phyloP scores from a whole-genome alignment of 92 coral and sea anemone genomes.

The Zoanthus solanderi region DNA sequence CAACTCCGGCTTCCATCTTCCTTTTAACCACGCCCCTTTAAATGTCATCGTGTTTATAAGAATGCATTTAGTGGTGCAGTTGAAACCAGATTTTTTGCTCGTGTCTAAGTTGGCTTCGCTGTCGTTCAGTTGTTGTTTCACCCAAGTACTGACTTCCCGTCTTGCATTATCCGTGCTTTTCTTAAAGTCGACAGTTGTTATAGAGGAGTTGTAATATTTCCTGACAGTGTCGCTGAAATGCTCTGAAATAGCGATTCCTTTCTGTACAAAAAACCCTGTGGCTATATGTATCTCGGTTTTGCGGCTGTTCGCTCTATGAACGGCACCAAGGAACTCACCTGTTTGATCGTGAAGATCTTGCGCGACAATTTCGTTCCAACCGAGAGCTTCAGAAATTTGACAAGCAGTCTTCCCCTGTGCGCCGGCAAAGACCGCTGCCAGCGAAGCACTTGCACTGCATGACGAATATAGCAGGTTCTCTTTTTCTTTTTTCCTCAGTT shows the following conservation, averaged over 20 bases:
- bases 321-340: neutral
- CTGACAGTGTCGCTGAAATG: constrained; percentile 22
- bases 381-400: constrained; percentile 24
- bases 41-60: constrained; percentile 29
- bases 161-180: constrained; percentile 27
- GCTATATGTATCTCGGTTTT: constrained; percentile 19
- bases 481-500: constrained; percentile 24
- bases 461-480: constrained; percentile 20
- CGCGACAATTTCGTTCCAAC: constrained; percentile 11
- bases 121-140: constrained; percentile 36
- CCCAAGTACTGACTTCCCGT: constrained; percentile 37
- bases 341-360: constrained; percentile 37
- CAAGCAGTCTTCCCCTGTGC: constrained; percentile 9
- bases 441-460: constrained; percentile 15
- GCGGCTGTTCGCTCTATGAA: constrained; percentile 28
- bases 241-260: constrained; percentile 23
- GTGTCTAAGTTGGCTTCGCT: constrained; percentile 21
- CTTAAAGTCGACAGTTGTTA: constrained; percentile 19
- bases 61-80: constrained; percentile 22
- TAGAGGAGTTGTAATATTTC: constrained; percentile 16
- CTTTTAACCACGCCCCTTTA: constrained; percentile 36
- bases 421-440: constrained; percentile 5
- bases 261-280: constrained; percentile 40
- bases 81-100: constrained; percentile 7
- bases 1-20: constrained; percentile 16